Evolutionary conservation across 1,140 invertebrate genomes (phyloP), one percentile per base, ranked within the genome.

Genomic region (Antheraea pernyi): DNA sequence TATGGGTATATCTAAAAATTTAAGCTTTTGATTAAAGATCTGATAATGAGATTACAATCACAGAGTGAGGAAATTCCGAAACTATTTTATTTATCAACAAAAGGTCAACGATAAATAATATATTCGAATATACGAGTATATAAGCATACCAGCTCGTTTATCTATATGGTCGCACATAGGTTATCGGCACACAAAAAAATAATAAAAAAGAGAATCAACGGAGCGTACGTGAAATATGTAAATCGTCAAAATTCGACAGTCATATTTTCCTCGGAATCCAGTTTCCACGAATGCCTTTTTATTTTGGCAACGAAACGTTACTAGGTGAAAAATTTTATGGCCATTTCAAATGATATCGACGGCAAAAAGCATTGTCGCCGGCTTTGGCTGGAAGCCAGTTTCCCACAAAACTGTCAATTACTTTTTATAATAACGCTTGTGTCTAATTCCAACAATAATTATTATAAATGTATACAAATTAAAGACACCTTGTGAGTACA

Each of bases 311-410:
- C 61, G 19, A 36, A 22, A 59, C 67, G 62, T 64, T 64, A 19
- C 16, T 59, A 71, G 46, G 37, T 67, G 60, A 46, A 64, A 60
- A 70, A 46, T 48, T 65, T 67, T 60, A 69, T 65, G 10, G 48
- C 30, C 36, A 36, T 64, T 46, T 68, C 63, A 58, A 70, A 69
- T 63, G 53, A 18, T 62, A 73, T 75, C 69, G 76, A 74, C 62
- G 66, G 67, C 69, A 74, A 75, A 76, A 82, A 76, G 59, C 65
- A 77, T 78, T 78, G 78, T 74, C 76, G 69, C 74, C 63, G 58
- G 64, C 36, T 19, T 72, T 82, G 80, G 80, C 80, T 67, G n/a
- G 19, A 19, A 69, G 74, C 80, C 78, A 82, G 59, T 63, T 53
- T 73, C 59, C 72, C 65, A 67, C 70, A 65, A 69, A 67, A 71